A percentile compares a stretch with the other conserved stretches of the same genome.
Evolutionary conservation across 2,797 vertebrate genomes (phyloP).

Genomic region (Petrocephalus sullivani): DNA sequence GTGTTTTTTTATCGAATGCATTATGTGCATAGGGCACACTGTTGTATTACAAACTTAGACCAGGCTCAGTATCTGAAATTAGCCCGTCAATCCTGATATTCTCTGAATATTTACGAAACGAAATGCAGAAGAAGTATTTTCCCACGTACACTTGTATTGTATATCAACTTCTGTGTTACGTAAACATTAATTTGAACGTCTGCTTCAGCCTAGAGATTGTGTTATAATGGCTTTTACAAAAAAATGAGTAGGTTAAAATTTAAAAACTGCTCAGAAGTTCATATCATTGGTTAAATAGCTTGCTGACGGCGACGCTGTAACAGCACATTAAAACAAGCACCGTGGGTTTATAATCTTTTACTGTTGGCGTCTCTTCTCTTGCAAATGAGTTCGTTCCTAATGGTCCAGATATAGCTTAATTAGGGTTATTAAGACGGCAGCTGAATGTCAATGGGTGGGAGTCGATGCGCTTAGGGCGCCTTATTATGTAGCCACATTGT

Average conservation of each 20-base stretch:
- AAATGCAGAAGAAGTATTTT: background rate
- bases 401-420: constrained; percentile 53
- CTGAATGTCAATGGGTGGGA: constrained; percentile 59
- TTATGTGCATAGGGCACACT: background rate
- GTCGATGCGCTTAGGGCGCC: constrained; percentile 54
- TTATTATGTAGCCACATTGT: constrained; percentile 66
- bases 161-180: background rate
- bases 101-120: background rate
- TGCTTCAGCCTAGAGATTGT: background rate
- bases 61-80: background rate
- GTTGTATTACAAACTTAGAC: background rate
- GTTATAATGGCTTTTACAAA: background rate
- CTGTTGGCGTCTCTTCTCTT: constrained; percentile 32
- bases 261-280: background rate
- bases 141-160: background rate
- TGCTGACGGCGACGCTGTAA: background rate
- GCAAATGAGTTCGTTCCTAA: constrained; percentile 44
- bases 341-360: constrained; percentile 33
- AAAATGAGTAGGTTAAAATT: background rate
- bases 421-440: constrained; percentile 61
- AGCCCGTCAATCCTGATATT: background rate
- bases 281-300: background rate
- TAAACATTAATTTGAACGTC: background rate
- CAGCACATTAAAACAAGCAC: background rate
- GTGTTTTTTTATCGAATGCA: background rate